Base-by-base conservation (phyloP, 2,797 vertebrate species). In the Sebastes hubbsi region DNA sequence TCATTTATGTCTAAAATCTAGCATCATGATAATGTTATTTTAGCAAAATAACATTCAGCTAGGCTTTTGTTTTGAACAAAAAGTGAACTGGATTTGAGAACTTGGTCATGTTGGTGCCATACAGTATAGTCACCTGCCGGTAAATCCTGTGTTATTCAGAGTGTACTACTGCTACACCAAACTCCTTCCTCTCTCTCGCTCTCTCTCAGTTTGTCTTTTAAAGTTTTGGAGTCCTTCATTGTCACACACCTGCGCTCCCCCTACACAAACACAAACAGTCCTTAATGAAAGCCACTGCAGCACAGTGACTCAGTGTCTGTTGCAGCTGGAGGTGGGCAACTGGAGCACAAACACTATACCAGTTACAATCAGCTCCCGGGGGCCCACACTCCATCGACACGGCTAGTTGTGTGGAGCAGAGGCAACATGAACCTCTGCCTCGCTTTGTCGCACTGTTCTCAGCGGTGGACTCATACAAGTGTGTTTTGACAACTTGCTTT, bases 401-500 rank as follows among this genome's bases (percentile, higher is more conserved):
- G 2, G 58, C 66, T 6, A 10, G 65, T 32, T 60, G 56, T 58
- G 24, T 62, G n/a, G 32, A 25, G 61, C 65, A 27, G 3, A 52
- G 56, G 46, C 67, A 60, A 49, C 25, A 0, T 20, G 8, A 59
- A 49, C 30, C 61, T 68, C 49, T 74, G 56, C 60, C 62, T 42
- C 13, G 9, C 55, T 76, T 75, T 71, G 62, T 38, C 29, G 5
- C 2, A 30, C 54, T 38, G 42, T 58, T 54, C 52, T 64, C 25
- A 25, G 56, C 3, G 0, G 46, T 16, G 38, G 27, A 32, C 42
- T 66, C 46, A 8, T 64, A 74, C 20, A 13, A 64, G 61, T 83
- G 71, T 68, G 71, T 72, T 75, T 52, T 46, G 56, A 83, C 85
- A 79, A 59, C 54, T 34, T 32, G 5, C 32, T 66, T 72, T 75